Evolutionary conservation across 2,113 vertebrate genomes (phyloP), one percentile per base, ranked within the genome.

Genomic region (Meleagris gallopavo): DNA sequence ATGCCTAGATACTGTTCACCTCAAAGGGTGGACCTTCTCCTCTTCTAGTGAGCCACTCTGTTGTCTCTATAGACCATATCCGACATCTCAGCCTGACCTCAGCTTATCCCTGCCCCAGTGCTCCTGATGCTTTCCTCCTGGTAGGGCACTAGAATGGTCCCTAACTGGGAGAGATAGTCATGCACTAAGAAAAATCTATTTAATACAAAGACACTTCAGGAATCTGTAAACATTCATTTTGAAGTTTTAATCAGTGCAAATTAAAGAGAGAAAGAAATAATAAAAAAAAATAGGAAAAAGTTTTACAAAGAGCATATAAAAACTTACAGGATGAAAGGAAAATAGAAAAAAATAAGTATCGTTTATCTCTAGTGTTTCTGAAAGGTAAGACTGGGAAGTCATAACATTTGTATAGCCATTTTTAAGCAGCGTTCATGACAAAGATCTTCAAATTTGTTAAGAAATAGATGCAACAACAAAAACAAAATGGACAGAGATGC

Each of bases 31-130:
- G 74, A 15, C 11, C 19, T 54, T 46, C 32, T 52, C 13, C 55
- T 21, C 4, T 54, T 4, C n/a, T n/a, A 8, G 30, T 13, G 11
- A 82, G 15, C 8, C 0, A 0, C 2, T 19, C 25, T 8, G 8
- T n/a, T 83, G 13, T 22, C 38, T 52, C 29, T 69, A 8, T 21
- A 50, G 45, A 3, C 17, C 24, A 0, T 9, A 6, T 36, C 61
- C 11, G 11, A 57, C 11, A 24, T 48, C 30, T 54, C 32, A 50
- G 22, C 9, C 41, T 0, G 1, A 1, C 24, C 13, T 52, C 24
- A 52, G 11, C 7, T 22, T 36, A 29, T 3, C 3, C n/a, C 32
- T 84, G 25, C 12, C 36, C 24, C 9, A 7, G 30, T 71, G 41
- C 4, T 4, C 10, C 43, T 11, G 2, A 4, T 67, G 46, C 25